Evolutionary conservation across 64 coral and sea anemone genomes (phyloP).

Genomic region (Cladopsammia gracilis): DNA sequence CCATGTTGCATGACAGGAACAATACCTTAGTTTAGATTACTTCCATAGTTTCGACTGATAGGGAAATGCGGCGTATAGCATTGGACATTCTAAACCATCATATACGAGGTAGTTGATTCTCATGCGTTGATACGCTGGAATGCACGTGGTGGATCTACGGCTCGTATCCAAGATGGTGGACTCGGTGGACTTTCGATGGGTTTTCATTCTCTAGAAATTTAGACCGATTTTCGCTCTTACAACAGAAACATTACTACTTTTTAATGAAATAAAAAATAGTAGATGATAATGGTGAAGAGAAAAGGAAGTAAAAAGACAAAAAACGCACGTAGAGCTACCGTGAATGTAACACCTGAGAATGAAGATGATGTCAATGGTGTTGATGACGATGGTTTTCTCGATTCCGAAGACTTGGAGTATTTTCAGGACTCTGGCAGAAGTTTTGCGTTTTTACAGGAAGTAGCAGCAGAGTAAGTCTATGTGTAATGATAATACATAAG

Average conservation of each 20-base stretch:
- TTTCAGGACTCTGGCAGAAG: slow-evolving; percentile 20
- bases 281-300: background rate
- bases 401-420: slow-evolving; percentile 27
- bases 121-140: background rate
- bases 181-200: background rate
- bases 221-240: background rate
- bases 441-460: background rate
- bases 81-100: no score
- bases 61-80: no score
- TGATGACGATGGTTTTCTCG: background rate
- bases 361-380: background rate
- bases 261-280: background rate
- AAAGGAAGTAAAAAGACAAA: slow-evolving; percentile 1
- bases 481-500: background rate
- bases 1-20: no score
- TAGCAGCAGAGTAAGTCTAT: slow-evolving; percentile 13
- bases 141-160: background rate
- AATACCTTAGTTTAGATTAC: no score
- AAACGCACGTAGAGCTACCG: background rate
- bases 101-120: no score
- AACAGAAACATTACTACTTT: background rate
- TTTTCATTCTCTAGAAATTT: background rate
- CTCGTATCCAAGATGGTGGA: slow-evolving; percentile 20
- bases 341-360: background rate
- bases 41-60: no score